Base-by-base conservation (phyloP, 2,888 invertebrate genomes). In the Uloborus plumipes region DNA sequence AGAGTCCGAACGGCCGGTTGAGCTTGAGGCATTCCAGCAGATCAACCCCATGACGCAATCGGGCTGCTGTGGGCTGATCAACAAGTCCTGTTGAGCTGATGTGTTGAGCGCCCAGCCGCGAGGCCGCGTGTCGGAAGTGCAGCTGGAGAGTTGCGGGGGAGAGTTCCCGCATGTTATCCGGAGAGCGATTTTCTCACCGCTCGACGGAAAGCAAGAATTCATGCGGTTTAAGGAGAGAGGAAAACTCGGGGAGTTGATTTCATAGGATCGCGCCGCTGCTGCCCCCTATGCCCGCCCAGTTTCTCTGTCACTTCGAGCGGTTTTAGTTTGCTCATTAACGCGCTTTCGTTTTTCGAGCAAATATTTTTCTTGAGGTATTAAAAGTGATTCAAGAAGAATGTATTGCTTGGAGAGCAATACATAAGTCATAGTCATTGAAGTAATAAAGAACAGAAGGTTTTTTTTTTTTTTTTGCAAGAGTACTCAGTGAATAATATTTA, bases 251-350 rank as follows among this genome's bases (percentile, higher is more conserved):
- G 39, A 39, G 39, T 39, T 39, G n/a, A 55, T 55, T 55, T 55
- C 59, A n/a, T n/a, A n/a, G 67, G 49, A 16, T 15, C 2, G 16
- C 53, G 22, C 74, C 58, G 39, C 74, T 72, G 74, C 74, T 74
- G 74, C 74, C 59, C 67, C 61, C 75, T 67, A 39, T 51, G 39
- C 61, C 26, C 50, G 67, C 67, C 75, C n/a, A n/a, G 62, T 53
- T 53, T 49, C 58, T 18, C 53, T 51, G 26, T 9, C 53, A 26
- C n/a, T 53, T 67, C 26, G 14, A 14, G 14, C 51, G 4, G n/a
- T 53, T 55, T 39, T 16, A 16, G 7, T 39, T 39, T 39, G 39
- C 39, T 39, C 39, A 39, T 39, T 39, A 39, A 39, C 11, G 39
- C 39, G 39, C 1, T 39, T 39, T 39, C 39, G 3, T 39, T 39